Percentiles rank a stretch among this genome's conserved stretches.
These are phyloP conservation scores for Eurystomus gularis DNA, from an alignment of 2,113 vertebrate genomes.

Conservation along the genomic window DNA sequence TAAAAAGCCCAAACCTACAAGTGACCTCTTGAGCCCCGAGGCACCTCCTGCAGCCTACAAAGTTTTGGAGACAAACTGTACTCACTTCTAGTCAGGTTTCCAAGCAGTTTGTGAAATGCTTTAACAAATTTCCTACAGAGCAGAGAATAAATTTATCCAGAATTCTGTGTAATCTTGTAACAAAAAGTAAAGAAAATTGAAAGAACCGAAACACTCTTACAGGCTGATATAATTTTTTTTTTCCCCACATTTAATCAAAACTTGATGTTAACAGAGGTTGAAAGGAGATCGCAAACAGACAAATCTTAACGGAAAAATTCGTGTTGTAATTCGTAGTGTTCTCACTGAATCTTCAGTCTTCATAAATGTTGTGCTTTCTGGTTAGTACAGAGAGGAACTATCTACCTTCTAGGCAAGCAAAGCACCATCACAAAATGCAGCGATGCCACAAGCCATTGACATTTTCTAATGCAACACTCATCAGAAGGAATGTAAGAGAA, in stretches of 20 bases:
- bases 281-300: not conserved
- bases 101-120: not conserved
- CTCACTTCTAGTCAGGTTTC: not conserved
- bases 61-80: not conserved
- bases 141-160: not conserved
- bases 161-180: not conserved
- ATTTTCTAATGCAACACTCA: not conserved
- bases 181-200: not conserved
- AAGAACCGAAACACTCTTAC: not conserved
- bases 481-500: not conserved
- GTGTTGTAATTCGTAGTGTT: not conserved
- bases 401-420: not conserved
- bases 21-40: conserved; percentile 19
- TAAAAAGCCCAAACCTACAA: not conserved
- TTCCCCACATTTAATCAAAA: conserved; percentile 26
- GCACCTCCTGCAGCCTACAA: not conserved
- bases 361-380: not conserved
- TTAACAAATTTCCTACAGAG: not conserved
- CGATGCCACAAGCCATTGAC: not conserved
- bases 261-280: not conserved
- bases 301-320: not conserved
- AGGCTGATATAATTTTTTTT: not conserved
- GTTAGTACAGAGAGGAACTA: not conserved
- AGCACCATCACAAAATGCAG: not conserved
- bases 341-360: not conserved